Base-by-base conservation (phyloP, 1,140 invertebrate genomes). In the Brachionus asplanchnoidis region DNA sequence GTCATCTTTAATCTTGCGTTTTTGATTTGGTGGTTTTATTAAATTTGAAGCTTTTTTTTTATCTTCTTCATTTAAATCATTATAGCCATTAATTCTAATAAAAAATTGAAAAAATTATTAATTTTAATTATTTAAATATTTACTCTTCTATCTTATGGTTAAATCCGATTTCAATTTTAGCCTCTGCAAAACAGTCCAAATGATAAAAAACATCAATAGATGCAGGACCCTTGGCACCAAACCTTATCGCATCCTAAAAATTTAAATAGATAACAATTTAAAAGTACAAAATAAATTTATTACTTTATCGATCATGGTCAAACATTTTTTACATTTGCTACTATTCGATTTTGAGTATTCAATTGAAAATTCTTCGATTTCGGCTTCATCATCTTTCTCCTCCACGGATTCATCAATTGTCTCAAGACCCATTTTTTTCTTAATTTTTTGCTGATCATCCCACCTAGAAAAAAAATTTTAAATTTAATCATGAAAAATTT, bases 321-420 rank as follows among this genome's bases (percentile, higher is more conserved):
- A 93, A 90, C 97, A 99, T 0, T 93, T 94, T 86, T 92, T 91
- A 87, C 97, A 99, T 26, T 90, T 92, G 50, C 95, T 93, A 84
- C 93, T 91, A 82, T 92, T 93, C 6, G 95, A 95, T 89, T 97
- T 97, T 0, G 97, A 93, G 91, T 97, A 97, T 87, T 97, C 95
- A 11, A 95, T 91, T 44, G 87, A 89, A 87, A 93, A 97, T 88
- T 97, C 94, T 85, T 92, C 84, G 9, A 85, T 84, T 46, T 40
- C 60, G 20, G 36, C 36, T 20, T 44, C 77, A 7, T 65, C 60
- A 28, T 91, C 6, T 92, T 86, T 56, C 88, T 90, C 8, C 26
- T 86, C 88, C 9, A 79, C 85, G 28, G 40, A 85, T 73, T 70
- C 86, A 44, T 84, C 86, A 26, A 82, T 86, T 42, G 79, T 42